Evolutionary conservation across 2,797 vertebrate genomes (phyloP), one percentile per base, ranked within the genome.

Genomic region (Valencia hispanica): DNA sequence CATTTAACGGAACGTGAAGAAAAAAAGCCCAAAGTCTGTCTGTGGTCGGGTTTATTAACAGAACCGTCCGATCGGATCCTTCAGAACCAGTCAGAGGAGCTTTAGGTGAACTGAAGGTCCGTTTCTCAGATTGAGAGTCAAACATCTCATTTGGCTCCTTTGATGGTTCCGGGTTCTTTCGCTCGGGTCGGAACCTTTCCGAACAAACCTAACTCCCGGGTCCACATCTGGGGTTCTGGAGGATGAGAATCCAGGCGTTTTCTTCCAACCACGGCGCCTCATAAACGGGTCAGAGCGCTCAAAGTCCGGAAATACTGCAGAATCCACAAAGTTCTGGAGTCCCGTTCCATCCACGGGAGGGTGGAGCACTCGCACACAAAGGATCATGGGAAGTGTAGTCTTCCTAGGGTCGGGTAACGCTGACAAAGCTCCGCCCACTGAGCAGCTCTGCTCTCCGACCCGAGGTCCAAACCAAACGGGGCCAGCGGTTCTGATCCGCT

Each of bases 231-330:
- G 43, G 43, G 43, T 39, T 39, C 36, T 39, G 36, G 36, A 3
- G n/a, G n/a, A n/a, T n/a, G n/a, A n/a, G n/a, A n/a, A n/a, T n/a
- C n/a, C n/a, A n/a, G n/a, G n/a, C n/a, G n/a, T n/a, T n/a, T n/a
- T n/a, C n/a, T 45, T 45, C 18, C 3, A 48, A 4, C 17, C 17
- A 32, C 74, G 68, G 41, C 59, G 69, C 68, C 72, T 63, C 43
- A n/a, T 27, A 73, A 61, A 55, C 39, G 3, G 68, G 55, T 74
- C 70, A 51, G 61, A 79, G 66, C 15, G 14, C n/a, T 50, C 17
- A 30, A 72, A 59, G 63, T 77, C 73, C 79, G 17, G 55, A 47
- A 83, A 86, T 66, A 71, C 79, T 73, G 41, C 53, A 74, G 45
- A 72, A 66, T 47, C 72, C 74, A 81, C 30, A 78, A 77, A 71